phyloP scores from a whole-genome alignment of 2,888 invertebrate genomes.

The Pristionchus arcanus region DNA sequence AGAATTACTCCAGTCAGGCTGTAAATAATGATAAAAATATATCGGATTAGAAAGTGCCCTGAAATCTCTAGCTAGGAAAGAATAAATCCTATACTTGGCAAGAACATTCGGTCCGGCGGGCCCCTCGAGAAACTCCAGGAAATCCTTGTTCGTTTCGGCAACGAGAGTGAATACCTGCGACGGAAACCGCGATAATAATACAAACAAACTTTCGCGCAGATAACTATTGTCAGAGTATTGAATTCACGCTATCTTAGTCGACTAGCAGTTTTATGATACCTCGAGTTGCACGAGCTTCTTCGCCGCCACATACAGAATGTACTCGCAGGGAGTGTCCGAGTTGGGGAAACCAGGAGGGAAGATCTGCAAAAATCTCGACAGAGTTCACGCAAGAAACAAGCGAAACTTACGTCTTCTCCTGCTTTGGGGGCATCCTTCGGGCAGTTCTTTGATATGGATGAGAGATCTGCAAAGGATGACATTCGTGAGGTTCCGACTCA shows the following conservation, averaged over 20 bases:
- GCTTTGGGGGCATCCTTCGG: not conserved
- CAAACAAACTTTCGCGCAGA: too few relatives aligned
- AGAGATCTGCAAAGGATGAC: not conserved
- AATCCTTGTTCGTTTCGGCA: not conserved
- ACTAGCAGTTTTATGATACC: not conserved
- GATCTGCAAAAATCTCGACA: not conserved
- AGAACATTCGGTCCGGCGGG: not conserved
- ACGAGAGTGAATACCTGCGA: not conserved
- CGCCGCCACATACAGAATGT: not conserved
- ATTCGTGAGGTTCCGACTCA: not conserved
- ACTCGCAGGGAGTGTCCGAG: not conserved
- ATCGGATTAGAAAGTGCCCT: too few relatives aligned
- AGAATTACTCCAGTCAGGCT: not conserved
- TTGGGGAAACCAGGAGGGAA: not conserved
- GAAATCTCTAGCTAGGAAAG: too few relatives aligned
- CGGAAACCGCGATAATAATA: not conserved
- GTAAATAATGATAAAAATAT: too few relatives aligned
- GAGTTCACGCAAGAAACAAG: too few relatives aligned
- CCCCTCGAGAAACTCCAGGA: not conserved
- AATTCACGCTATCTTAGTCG: too few relatives aligned
- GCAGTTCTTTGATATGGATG: not conserved
- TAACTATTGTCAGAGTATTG: too few relatives aligned
- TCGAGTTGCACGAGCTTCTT: not conserved
- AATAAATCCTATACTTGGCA: too few relatives aligned
- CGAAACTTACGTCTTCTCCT: not conserved